A percentile compares a stretch with the other conserved stretches of the same genome.
Conservation (phyloP, 2,888 invertebrate genomes). For the Dryobotodes eremita region DNA sequence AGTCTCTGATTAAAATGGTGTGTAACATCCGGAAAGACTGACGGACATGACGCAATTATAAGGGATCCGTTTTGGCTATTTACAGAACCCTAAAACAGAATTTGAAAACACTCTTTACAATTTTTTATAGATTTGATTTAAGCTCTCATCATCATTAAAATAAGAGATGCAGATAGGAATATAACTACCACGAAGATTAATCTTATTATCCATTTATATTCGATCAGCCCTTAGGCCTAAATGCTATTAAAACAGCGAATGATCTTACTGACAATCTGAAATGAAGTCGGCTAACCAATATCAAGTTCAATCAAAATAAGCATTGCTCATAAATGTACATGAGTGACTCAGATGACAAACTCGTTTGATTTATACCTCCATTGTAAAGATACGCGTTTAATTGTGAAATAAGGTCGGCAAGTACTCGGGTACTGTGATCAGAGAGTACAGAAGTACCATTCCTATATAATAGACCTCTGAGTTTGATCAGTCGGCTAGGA, state of each 20-base stretch:
- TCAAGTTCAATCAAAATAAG: constrained; percentile 57
- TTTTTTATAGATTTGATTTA: not conserved
- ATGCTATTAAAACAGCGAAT: constrained; percentile 29
- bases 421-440: constrained; percentile 40
- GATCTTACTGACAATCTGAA: constrained; percentile 37
- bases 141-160: constrained; percentile 6
- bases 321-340: constrained; percentile 62
- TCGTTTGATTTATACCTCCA: constrained; percentile 83
- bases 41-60: not conserved
- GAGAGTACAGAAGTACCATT: constrained; percentile 37
- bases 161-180: constrained; percentile 5
- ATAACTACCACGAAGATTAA: not conserved
- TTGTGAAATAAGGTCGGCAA: constrained; percentile 81
- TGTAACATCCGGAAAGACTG: not conserved
- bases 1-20: not conserved
- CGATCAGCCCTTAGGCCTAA: constrained; percentile 14
- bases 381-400: constrained; percentile 81
- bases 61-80: not conserved
- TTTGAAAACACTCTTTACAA: not conserved
- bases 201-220: constrained; percentile 14
- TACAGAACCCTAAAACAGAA: not conserved
- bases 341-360: constrained; percentile 75
- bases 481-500: not conserved
- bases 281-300: constrained; percentile 50
- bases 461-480: not conserved